These are phyloP conservation scores for Enteromius treurensis DNA, from an alignment of 2,797 vertebrate genomes.

Conservation along the genomic window DNA sequence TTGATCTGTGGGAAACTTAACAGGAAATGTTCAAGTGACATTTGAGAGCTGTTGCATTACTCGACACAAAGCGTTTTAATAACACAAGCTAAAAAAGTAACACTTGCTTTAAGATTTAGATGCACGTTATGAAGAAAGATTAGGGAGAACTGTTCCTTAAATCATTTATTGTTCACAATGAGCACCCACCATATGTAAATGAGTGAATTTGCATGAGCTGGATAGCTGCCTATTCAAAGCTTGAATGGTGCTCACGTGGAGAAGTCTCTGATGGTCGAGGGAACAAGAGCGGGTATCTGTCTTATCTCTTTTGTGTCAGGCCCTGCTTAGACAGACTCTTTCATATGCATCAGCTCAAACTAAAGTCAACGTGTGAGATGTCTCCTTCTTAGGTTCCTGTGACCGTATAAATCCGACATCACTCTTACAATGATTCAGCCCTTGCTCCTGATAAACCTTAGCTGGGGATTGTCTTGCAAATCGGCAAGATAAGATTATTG, in stretches of 20 bases:
- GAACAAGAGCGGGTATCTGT: slow-evolving; percentile 63
- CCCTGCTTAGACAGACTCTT: slow-evolving; percentile 57
- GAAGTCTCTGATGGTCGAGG: slow-evolving; percentile 35
- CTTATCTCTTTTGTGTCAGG: slow-evolving; percentile 56
- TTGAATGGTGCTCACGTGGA: slow-evolving; percentile 35
- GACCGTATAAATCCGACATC: slow-evolving; percentile 43
- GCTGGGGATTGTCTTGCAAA: slow-evolving; percentile 54
- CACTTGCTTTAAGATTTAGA: neutral
- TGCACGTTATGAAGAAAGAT: neutral
- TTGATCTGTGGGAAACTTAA: slow-evolving; percentile 28
- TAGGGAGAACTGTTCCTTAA: slow-evolving; percentile 22
- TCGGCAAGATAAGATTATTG: slow-evolving; percentile 34
- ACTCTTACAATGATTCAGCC: slow-evolving; percentile 35
- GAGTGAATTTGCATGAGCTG: slow-evolving; percentile 70
- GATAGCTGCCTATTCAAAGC: slow-evolving; percentile 48
- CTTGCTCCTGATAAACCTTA: slow-evolving; percentile 46
- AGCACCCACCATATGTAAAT: slow-evolving; percentile 66
- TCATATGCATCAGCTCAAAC: slow-evolving; percentile 64
- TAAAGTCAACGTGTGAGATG: slow-evolving; percentile 59
- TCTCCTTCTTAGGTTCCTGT: slow-evolving; percentile 63
- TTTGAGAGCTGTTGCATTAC: slow-evolving; percentile 6
- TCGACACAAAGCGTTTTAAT: neutral
- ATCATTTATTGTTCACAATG: slow-evolving; percentile 20
- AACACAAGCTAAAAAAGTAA: neutral
- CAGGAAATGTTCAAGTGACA: neutral